Conservation (phyloP, 2,888 invertebrate genomes). For the Eristalis tenax region DNA sequence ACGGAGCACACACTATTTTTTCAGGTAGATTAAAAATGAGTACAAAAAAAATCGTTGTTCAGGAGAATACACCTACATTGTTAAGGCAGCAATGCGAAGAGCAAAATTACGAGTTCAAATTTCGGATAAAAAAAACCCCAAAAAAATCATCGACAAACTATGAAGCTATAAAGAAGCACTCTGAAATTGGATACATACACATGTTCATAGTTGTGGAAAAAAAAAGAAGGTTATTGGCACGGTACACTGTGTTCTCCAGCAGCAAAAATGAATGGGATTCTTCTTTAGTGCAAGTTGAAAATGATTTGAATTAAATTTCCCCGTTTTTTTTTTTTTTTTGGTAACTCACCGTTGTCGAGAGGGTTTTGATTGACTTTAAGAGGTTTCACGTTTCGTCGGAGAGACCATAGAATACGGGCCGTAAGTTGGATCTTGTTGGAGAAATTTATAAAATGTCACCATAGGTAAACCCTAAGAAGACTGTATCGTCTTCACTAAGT, state of each 20-base stretch:
- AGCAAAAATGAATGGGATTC: conserved; percentile 8
- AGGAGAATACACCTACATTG: conserved; percentile 56
- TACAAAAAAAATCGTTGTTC: neutral
- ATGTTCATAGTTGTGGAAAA: neutral
- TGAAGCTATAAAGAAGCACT: conserved; percentile 18
- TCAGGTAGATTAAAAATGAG: conserved; percentile 42
- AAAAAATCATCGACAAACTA: conserved; percentile 14
- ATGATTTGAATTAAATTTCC: conserved; percentile 20
- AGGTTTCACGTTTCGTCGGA: neutral
- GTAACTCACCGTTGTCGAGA: neutral
- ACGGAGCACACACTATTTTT: conserved; percentile 16
- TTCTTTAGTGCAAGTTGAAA: neutral
- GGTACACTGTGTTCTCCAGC: neutral
- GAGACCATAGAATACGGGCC: neutral
- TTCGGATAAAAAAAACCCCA: conserved; percentile 43
- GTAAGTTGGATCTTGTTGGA: neutral
- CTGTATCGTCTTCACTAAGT: too few relatives aligned
- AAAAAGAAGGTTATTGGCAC: conserved; percentile 1
- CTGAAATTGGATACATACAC: conserved; percentile 52
- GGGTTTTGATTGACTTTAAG: conserved; percentile 38
- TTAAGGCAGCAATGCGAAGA: neutral
- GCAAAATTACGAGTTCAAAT: conserved; percentile 40
- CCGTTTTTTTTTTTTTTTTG: conserved; percentile 6
- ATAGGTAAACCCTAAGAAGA: too few relatives aligned
- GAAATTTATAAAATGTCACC: neutral